These are phyloP conservation scores for Ennomos fuscantarius DNA, from an alignment of 2,888 invertebrate genomes.

Conservation along the genomic window DNA sequence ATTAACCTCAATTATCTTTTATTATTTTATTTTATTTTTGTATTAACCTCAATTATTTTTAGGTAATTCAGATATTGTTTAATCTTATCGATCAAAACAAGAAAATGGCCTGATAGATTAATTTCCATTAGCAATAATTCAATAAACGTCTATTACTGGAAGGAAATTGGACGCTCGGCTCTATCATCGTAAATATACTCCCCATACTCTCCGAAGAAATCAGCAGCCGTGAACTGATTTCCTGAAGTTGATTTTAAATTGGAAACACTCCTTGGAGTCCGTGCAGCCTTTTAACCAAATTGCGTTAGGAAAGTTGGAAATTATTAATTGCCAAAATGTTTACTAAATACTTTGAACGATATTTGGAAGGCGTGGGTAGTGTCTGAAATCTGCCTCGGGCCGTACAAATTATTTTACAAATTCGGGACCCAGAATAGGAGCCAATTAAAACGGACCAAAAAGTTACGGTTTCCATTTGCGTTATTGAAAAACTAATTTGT, in stretches of 20 bases:
- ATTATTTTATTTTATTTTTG: too few relatives aligned
- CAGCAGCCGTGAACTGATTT: conserved; percentile 56
- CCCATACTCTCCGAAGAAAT: conserved; percentile 50
- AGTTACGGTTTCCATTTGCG: conserved; percentile 23
- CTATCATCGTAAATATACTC: conserved; percentile 65
- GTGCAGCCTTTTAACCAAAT: conserved; percentile 32
- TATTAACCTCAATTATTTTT: neutral
- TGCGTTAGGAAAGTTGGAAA: conserved; percentile 28
- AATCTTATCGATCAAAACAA: conserved; percentile 36
- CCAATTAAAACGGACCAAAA: conserved; percentile 27
- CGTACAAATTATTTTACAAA: conserved; percentile 22
- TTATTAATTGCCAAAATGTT: conserved; percentile 34
- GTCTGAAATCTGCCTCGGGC: conserved; percentile 21
- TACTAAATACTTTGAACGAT: conserved; percentile 32
- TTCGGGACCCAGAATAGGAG: conserved; percentile 19
- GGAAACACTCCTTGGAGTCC: conserved; percentile 28
- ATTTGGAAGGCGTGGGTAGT: conserved; percentile 30
- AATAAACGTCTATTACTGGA: conserved; percentile 57
- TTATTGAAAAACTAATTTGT: conserved; percentile 21
- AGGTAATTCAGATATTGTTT: conserved; percentile 2
- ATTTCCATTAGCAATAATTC: conserved; percentile 59
- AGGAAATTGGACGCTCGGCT: conserved; percentile 72
- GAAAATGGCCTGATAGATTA: conserved; percentile 46
- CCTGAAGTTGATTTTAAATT: conserved; percentile 34
- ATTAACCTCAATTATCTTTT: neutral